Percentiles rank a stretch among this genome's conserved stretches.
Conservation (phyloP, 2,113 vertebrate species). For the Ceuthmochares aereus region DNA sequence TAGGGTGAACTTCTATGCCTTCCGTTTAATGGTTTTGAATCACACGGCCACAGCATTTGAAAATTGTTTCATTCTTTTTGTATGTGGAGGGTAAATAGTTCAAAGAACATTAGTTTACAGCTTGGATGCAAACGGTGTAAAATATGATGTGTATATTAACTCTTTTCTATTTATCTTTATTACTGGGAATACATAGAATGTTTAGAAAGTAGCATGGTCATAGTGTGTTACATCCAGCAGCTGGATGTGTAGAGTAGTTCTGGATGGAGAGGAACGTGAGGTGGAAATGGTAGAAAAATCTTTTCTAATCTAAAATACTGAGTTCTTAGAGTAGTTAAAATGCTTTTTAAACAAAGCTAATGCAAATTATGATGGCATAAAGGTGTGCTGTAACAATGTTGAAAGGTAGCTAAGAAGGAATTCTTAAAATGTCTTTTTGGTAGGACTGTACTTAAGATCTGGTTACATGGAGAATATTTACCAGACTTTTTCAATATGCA, state of each 20-base stretch:
- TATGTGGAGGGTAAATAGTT: constrained; percentile 81
- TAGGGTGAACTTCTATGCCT: constrained; percentile 76
- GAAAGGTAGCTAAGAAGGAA: constrained; percentile 49
- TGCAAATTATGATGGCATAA: constrained; percentile 69
- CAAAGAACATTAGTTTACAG: constrained; percentile 84
- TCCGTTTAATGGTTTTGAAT: constrained; percentile 76
- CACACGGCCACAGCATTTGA: constrained; percentile 71
- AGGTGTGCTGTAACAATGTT: constrained; percentile 39
- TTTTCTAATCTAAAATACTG: constrained; percentile 61
- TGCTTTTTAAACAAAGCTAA: constrained; percentile 59
- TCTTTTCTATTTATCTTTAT: constrained; percentile 85
- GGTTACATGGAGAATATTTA: constrained; percentile 75
- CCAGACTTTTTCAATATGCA: constrained; percentile 81
- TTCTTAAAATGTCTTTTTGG: constrained; percentile 62
- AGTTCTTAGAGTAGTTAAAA: constrained; percentile 61
- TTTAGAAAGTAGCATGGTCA: constrained; percentile 70
- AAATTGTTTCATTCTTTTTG: constrained; percentile 71
- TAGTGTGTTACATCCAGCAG: constrained; percentile 60
- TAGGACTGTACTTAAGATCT: constrained; percentile 76
- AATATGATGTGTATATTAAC: constrained; percentile 82
- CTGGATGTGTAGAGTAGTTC: constrained; percentile 75
- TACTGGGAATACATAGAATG: constrained; percentile 72
- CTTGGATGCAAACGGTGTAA: constrained; percentile 81
- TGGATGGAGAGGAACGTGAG: constrained; percentile 55
- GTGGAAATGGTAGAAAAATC: constrained; percentile 59